Evolutionary conservation across 2,888 invertebrate genomes (phyloP), one percentile per base, ranked within the genome.

Genomic region (Limnephilus lunatus): DNA sequence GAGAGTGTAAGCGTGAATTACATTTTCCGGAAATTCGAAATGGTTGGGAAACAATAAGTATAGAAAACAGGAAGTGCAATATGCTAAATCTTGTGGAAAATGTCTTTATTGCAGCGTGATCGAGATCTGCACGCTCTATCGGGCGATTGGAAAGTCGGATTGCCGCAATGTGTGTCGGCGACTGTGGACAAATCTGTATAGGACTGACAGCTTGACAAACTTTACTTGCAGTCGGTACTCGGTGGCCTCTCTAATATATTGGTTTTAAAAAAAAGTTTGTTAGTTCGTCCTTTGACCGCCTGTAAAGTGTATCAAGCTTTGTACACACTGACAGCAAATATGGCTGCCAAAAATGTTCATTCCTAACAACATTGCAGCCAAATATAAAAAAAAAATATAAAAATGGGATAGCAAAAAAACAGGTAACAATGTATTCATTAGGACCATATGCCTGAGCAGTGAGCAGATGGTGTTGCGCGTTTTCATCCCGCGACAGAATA

Each of bases 101-200:
- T 89, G 88, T 81, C 88, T 89, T 80, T 80, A 30, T 92, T 89
- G 83, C 81, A 32, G 87, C 92, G 91, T 81, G 93, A 85, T 91
- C 92, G 87, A 80, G 91, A 90, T 90, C 85, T 90, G 90, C 92
- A 93, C 85, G 92, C 93, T 93, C 90, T 90, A 93, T 92, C 91
- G 92, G 86, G 90, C 93, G 81, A 93, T 92, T 93, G 92, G 93
- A 93, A 93, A 93, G 92, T 93, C 89, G 82, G 35, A 87, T 32
- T 90, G 85, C 81, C 48, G 85, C 80, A 35, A 91, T 91, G 80
- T 31, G 68, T 48, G 88, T 19, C 88, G 35, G 88, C 19, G 87
- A 68, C 68, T 31, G 80, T 0, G 30, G 32, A 44, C 48, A 44
- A n/a, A 30, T 53, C 53, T 14, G 31, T n/a, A 53, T 32, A 53